phyloP scores from a whole-genome alignment of 2,888 invertebrate genomes.

The Tipula vernalis region DNA sequence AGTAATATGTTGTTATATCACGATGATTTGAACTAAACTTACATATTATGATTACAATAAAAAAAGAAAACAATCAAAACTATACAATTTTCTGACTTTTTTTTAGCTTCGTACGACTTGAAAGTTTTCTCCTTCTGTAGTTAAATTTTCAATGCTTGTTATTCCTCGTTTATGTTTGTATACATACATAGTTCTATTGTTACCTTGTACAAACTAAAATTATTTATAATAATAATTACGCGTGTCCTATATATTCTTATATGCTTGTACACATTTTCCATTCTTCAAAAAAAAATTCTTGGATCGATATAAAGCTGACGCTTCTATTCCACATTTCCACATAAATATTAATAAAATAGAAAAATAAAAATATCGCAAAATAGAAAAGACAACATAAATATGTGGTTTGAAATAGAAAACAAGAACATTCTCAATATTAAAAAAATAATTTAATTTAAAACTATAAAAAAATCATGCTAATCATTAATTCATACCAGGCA shows the following conservation, averaged over 20 bases:
- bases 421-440: background rate
- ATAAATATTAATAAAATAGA: background rate
- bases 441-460: background rate
- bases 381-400: background rate
- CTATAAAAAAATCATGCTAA: background rate
- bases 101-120: background rate
- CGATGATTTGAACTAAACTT: background rate
- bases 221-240: background rate
- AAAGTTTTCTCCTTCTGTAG: background rate
- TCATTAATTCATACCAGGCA: background rate
- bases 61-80: background rate
- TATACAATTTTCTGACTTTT: background rate
- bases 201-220: background rate
- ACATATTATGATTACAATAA: background rate
- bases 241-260: background rate
- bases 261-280: background rate
- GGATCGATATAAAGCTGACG: background rate
- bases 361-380: background rate
- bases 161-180: background rate
- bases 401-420: background rate
- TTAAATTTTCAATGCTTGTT: background rate
- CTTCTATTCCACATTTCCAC: background rate
- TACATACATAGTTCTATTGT: background rate
- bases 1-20: background rate
- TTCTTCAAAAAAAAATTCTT: background rate